Conservation (phyloP, 1,140 invertebrate genomes). For the Pristionchus pacificus region DNA sequence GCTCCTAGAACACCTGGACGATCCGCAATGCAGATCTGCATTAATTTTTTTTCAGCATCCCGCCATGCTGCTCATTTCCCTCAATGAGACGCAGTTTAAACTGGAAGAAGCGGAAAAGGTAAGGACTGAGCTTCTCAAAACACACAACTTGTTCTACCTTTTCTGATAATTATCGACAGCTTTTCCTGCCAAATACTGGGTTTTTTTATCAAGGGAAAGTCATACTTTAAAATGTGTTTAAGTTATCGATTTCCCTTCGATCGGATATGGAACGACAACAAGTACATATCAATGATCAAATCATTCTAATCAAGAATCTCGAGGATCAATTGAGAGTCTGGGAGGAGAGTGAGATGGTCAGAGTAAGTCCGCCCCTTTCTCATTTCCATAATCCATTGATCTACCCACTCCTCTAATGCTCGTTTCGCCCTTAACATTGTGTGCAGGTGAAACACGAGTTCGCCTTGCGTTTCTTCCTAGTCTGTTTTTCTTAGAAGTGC, state of each 20-base stretch:
- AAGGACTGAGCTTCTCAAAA: too few species aligned
- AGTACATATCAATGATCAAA: constrained; percentile 11
- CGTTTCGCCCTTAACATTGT: not conserved
- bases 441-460: not conserved
- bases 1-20: too few species aligned
- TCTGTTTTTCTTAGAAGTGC: too few species aligned
- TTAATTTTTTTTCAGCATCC: constrained; percentile 4
- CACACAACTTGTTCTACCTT: too few species aligned
- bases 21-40: too few species aligned
- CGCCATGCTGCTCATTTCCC: constrained; percentile 5
- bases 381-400: not conserved
- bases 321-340: not conserved
- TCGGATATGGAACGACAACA: too few species aligned
- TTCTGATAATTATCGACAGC: too few species aligned
- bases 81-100: constrained; percentile 7
- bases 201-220: too few species aligned
- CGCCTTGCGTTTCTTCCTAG: not conserved
- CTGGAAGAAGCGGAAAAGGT: constrained; percentile 14
- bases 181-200: too few species aligned
- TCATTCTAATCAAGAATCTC: constrained; percentile 17
- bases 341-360: not conserved
- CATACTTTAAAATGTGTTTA: too few species aligned
- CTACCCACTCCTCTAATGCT: not conserved
- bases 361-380: not conserved
- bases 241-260: too few species aligned